Conservation (phyloP, 1,140 invertebrate genomes). For the Cotesia glomerata region DNA sequence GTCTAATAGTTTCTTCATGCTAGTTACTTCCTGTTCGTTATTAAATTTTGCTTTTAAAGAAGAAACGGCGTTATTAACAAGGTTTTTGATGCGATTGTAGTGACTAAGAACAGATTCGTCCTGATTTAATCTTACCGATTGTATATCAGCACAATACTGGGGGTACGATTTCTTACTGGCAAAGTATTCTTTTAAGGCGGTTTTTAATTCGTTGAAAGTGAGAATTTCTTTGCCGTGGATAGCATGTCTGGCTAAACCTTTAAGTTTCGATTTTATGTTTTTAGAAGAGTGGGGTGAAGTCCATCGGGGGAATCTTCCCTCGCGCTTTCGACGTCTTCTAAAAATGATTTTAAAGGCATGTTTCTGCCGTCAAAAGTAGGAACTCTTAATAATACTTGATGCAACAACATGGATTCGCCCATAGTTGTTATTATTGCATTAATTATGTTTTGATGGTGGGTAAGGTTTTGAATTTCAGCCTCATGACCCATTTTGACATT, state of each 20-base stretch:
- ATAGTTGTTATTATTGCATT: conserved; percentile 17
- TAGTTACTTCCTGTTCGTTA: background rate
- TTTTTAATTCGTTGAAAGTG: background rate
- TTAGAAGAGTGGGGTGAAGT: conserved; percentile 5
- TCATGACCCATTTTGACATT: no score
- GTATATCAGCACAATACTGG: conserved; percentile 10
- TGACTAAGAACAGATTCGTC: conserved; percentile 8
- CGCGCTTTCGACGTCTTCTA: conserved; percentile 16
- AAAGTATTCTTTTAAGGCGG: conserved; percentile 12
- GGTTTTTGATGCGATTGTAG: conserved; percentile 7
- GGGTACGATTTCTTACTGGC: background rate
- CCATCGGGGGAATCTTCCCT: background rate
- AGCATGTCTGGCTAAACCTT: conserved; percentile 16
- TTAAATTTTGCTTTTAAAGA: conserved; percentile 12
- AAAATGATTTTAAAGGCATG: conserved; percentile 24
- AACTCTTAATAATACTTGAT: conserved; percentile 12
- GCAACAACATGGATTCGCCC: conserved; percentile 3
- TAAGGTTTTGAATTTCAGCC: background rate
- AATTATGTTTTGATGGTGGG: conserved; percentile 12
- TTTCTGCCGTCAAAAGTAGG: conserved; percentile 10
- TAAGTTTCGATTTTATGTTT: conserved; percentile 1
- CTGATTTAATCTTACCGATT: conserved; percentile 5
- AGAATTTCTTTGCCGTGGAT: conserved; percentile 11
- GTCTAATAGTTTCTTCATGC: background rate
- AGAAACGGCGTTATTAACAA: background rate